A percentile compares a stretch with the other conserved stretches of the same genome.
Conservation (phyloP, 2,113 vertebrate species). For the Pica pica region DNA sequence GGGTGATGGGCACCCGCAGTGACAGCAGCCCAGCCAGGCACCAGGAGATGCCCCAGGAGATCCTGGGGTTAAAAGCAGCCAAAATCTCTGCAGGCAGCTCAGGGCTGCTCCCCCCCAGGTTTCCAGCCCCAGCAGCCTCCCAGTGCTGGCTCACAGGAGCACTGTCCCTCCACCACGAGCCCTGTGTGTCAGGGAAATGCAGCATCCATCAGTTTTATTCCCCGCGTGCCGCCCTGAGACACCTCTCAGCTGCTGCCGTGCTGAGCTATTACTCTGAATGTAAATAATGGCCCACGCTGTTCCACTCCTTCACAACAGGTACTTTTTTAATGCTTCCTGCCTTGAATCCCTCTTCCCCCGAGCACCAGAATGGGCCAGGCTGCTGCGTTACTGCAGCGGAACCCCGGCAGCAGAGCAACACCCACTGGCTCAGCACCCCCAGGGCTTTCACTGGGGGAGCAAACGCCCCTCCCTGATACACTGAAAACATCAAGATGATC, state of each 20-base stretch:
- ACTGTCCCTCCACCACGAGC: fast-evolving
- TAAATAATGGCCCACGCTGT: not conserved
- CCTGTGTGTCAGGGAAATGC: fast-evolving
- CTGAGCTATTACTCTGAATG: not conserved
- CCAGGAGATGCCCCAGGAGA: not conserved
- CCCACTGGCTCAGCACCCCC: fast-evolving
- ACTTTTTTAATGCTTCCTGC: not conserved
- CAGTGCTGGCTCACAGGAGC: not conserved
- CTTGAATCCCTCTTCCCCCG: not conserved
- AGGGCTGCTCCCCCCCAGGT: not conserved
- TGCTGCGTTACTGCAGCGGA: fast-evolving
- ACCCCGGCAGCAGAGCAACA: not conserved
- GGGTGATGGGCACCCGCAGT: fast-evolving
- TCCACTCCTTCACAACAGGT: not conserved
- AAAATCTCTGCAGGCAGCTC: fast-evolving
- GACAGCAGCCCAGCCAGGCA: too few species aligned
- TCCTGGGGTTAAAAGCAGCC: not conserved
- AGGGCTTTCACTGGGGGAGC: not conserved
- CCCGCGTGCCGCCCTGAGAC: fast-evolving
- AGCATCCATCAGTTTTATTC: not conserved
- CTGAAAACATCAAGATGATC: not conserved
- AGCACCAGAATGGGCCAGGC: not conserved
- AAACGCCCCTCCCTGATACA: not conserved
- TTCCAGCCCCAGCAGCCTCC: not conserved
- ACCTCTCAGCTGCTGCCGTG: not conserved